Evolutionary conservation across 2,113 vertebrate genomes (phyloP), one percentile per base, ranked within the genome.

Genomic region (Mugil cephalus): DNA sequence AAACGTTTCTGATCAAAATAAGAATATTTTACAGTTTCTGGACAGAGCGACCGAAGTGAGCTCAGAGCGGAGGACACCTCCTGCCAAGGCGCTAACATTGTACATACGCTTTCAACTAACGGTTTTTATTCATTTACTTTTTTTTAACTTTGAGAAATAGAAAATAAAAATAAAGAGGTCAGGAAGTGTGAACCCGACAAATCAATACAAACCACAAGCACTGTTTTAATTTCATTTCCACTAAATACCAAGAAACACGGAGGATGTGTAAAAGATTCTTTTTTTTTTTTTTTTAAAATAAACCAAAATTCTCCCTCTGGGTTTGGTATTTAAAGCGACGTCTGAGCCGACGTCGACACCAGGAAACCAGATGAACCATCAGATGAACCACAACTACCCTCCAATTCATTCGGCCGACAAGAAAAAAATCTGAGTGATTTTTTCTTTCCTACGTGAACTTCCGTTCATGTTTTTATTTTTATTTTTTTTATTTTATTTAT

Each of bases 161-260:
- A 55, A 66, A 56, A 68, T 46, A 39, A 76, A 36, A 47, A 53
- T 10, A 51, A 64, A 10, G 50, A 77, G 55, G 82, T 79, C 74
- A 85, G 77, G 56, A 86, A 60, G 73, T 80, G 72, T 87, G 74
- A 88, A 88, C 87, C 88, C 74, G 79, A 92, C 83, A 88, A 79
- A 88, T 79, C 75, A 87, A 88, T 90, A 91, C 76, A 91, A 89
- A 86, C 74, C 88, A 93, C 90, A 91, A 83, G 64, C 81, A 89
- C 74, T 61, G 64, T 73, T 75, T 79, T 79, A 77, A 85, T 84
- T 78, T 79, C 35, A 84, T 77, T 85, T 82, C 54, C 70, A 79
- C 82, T 90, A 85, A 91, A 89, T 88, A 87, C 64, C 63, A 84
- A 86, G 47, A 87, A 85, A 91, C 79, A 83, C 73, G 39, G 72